Conservation (phyloP, 2,797 vertebrate species). For the Natrix natrix region DNA sequence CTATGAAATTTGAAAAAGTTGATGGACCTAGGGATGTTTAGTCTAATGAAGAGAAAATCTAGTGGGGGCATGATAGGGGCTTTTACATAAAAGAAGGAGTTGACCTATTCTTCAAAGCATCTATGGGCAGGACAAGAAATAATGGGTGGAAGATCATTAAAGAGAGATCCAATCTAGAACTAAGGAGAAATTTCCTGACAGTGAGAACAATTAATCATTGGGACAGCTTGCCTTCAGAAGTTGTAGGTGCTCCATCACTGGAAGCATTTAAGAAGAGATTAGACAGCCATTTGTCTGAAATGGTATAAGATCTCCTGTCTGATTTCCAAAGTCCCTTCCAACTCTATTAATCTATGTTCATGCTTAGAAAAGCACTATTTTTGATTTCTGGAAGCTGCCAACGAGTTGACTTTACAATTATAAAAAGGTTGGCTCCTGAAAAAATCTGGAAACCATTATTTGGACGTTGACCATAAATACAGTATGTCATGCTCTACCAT, state of each 20-base stretch:
- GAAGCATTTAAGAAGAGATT: neutral
- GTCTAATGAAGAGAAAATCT: neutral
- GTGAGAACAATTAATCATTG: neutral
- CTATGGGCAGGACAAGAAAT: neutral
- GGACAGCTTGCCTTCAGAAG: neutral
- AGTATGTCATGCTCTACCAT: neutral
- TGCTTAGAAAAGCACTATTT: neutral
- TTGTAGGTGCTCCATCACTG: neutral
- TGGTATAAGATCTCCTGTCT: neutral
- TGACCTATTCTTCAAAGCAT: neutral
- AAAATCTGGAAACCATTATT: neutral
- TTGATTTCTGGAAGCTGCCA: neutral
- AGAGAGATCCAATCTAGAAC: neutral
- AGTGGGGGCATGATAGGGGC: neutral
- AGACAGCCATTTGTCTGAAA: neutral
- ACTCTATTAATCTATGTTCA: neutral
- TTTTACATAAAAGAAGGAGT: neutral
- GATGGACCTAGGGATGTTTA: neutral
- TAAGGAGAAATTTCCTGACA: neutral
- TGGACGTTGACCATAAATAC: neutral
- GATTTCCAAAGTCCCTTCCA: neutral
- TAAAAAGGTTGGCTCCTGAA: neutral
- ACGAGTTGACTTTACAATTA: neutral
- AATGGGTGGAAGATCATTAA: neutral
- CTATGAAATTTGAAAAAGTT: neutral